phyloP scores from a whole-genome alignment of 2,888 invertebrate species.

The Lucinisca nassula region DNA sequence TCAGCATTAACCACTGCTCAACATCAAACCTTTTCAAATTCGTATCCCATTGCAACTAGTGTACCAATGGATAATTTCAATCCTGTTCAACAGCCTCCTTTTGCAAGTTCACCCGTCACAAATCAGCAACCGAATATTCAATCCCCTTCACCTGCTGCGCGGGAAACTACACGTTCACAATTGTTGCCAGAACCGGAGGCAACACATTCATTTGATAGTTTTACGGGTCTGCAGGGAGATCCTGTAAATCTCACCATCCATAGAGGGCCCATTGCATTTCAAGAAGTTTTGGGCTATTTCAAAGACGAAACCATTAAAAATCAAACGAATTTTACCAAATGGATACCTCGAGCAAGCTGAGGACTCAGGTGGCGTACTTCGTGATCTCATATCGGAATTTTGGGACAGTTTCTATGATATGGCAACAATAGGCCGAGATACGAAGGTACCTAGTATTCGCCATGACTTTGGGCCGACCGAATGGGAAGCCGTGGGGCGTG shows the following conservation, averaged over 20 bases:
- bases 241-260: background rate
- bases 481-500: background rate
- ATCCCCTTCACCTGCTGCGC: no score
- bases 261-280: background rate
- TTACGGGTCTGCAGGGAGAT: no score
- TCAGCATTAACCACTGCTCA: no score
- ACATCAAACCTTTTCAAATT: no score
- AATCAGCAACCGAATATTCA: no score
- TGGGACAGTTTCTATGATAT: background rate
- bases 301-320: background rate
- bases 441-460: background rate
- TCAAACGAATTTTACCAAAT: background rate
- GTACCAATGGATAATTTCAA: no score
- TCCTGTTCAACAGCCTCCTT: no score
- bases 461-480: background rate
- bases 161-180: no score
- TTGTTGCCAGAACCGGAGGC: no score
- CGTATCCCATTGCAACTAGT: no score
- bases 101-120: no score
- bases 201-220: no score
- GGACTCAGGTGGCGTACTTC: background rate
- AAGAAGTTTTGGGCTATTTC: background rate
- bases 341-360: background rate
- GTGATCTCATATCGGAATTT: background rate
- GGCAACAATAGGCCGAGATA: background rate